Conservation (phyloP, 2,113 vertebrate species). For the Psephotus haematonotus region DNA sequence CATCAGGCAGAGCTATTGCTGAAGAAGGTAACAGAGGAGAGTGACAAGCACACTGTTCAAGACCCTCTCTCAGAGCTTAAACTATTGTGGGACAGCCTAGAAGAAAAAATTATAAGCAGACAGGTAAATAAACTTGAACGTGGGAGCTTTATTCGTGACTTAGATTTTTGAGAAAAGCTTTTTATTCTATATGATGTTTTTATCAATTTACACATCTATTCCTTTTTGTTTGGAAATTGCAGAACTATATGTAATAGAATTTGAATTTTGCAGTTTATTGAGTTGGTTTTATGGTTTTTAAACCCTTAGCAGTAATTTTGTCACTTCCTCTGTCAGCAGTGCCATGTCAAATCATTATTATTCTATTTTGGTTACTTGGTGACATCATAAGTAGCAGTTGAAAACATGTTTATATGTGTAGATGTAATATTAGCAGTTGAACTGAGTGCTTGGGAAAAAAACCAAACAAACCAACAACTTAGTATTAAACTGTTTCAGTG, state of each 20-base stretch:
- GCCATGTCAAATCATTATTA: not conserved
- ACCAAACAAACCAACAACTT: not conserved
- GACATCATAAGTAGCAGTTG: not conserved
- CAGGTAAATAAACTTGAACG: constrained; percentile 79
- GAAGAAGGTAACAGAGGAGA: constrained; percentile 90
- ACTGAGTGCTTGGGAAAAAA: not conserved
- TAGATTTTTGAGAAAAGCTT: not conserved
- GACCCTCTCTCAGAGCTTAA: constrained; percentile 92
- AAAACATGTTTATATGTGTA: not conserved
- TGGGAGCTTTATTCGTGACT: not conserved
- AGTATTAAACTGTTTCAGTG: not conserved
- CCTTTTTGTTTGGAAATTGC: not conserved
- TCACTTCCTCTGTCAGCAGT: not conserved
- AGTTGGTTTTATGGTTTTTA: not conserved
- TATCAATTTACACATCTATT: not conserved
- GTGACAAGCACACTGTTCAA: constrained; percentile 86
- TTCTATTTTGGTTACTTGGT: not conserved
- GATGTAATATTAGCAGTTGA: not conserved
- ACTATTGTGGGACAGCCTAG: constrained; percentile 89
- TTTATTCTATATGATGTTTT: not conserved
- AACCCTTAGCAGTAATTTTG: not conserved
- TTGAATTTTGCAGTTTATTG: not conserved
- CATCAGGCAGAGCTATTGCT: constrained; percentile 92
- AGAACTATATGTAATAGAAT: not conserved
- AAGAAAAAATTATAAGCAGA: constrained; percentile 91